These are phyloP conservation scores for Rhincodon typus DNA, from an alignment of 2,797 vertebrate species.

Conservation along the genomic window DNA sequence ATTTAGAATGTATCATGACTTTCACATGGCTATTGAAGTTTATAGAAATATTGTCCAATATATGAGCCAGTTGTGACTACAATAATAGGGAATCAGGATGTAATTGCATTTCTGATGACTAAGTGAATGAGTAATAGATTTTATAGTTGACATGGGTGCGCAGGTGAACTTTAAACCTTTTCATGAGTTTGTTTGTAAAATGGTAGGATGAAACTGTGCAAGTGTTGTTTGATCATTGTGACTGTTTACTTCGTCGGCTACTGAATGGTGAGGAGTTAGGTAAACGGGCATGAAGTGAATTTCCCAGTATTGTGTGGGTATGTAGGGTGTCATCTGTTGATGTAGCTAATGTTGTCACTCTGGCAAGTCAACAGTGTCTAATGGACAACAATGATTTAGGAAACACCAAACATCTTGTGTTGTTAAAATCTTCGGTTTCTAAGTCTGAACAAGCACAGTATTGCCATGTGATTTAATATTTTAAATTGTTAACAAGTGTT, in stretches of 20 bases:
- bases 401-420: background rate
- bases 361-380: background rate
- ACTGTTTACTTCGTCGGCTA: background rate
- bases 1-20: background rate
- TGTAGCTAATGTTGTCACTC: background rate
- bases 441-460: background rate
- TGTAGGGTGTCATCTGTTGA: background rate
- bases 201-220: background rate
- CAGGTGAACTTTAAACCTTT: conserved; percentile 1
- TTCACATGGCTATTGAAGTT: background rate
- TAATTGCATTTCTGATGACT: conserved; percentile 4
- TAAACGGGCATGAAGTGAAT: background rate
- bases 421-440: background rate
- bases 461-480: background rate
- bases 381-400: background rate
- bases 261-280: background rate
- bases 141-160: background rate
- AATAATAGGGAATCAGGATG: background rate
- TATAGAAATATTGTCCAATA: background rate
- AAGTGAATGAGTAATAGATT: background rate
- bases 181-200: background rate
- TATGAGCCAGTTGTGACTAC: background rate
- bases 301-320: background rate
- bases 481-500: background rate
- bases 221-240: background rate